Evolutionary conservation across 2,797 vertebrate genomes (phyloP), one percentile per base, ranked within the genome.

Genomic region (Astyanax mexicanus): DNA sequence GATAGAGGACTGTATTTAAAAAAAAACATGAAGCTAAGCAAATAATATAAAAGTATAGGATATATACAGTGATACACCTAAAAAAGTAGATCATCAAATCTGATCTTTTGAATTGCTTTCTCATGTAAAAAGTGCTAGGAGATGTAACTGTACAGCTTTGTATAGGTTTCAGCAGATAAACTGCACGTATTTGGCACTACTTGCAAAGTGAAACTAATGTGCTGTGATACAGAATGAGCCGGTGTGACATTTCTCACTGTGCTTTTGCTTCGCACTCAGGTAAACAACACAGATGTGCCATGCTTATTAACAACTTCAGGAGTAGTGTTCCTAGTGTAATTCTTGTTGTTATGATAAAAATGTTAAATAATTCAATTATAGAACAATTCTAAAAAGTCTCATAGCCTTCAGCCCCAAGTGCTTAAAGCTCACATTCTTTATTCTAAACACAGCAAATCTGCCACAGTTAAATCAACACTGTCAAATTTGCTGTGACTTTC

Each of bases 161-260:
- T n/a, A n/a, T n/a, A 0, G 47, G 62, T n/a, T n/a, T n/a, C 13
- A 66, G 25, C 13, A 66, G 62, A 66, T n/a, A 66, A 25, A 13
- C 23, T 66, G 44, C 47, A 66, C 8, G 8, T 68, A 35, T 51
- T 51, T 35, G 25, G 44, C 45, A 51, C 19, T 49, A 8, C 29
- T 51, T 49, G 45, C 45, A 17, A 66, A 68, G 65, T 68, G 65
- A 35, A 68, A 68, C 47, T 68, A 51, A 68, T 52, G 27, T 52
- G 29, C 13, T 11, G 17, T 68, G 45, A 68, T 68, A 35, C 44
- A 10, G 27, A 51, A 68, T n/a, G 27, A 49, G 45, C n/a, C 45
- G 23, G 23, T 32, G 7, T 45, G 15, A 45, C 65, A 52, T 21
- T 68, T 23, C 8, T 29, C 23, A 17, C 29, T 25, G 60, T 64